Percentiles rank a stretch among this genome's conserved stretches.
phyloP scores from a whole-genome alignment of 1,140 invertebrate genomes.

The Neuroterus valhalla region DNA sequence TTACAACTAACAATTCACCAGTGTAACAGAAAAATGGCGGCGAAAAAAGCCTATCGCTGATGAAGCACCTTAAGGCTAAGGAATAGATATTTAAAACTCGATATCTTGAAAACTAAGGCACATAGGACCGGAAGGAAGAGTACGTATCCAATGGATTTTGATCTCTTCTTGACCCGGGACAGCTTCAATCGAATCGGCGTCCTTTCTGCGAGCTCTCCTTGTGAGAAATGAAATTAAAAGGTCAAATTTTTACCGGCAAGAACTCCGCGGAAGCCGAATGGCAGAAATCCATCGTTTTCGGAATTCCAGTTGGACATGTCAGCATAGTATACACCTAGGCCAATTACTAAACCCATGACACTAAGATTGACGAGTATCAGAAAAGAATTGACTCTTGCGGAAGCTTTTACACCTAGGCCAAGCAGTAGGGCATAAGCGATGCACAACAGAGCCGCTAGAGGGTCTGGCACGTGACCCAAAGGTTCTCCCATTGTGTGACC shows the following conservation, averaged over 20 bases:
- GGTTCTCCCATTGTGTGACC: conserved; percentile 80
- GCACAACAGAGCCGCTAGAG: conserved; percentile 86
- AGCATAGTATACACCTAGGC: conserved; percentile 87
- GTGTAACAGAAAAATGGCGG: no score
- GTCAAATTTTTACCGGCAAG: conserved; percentile 71
- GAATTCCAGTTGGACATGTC: conserved; percentile 87
- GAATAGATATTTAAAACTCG: no score
- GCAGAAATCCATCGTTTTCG: conserved; percentile 85
- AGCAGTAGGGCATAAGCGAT: conserved; percentile 83
- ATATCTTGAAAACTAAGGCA: no score
- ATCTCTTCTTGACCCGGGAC: no score
- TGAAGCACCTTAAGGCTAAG: no score
- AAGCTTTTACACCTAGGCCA: conserved; percentile 90
- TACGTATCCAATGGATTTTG: no score
- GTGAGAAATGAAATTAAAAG: conserved; percentile 23
- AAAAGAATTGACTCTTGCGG: conserved; percentile 87
- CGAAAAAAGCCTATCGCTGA: no score
- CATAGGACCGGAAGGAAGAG: no score
- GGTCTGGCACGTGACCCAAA: conserved; percentile 86
- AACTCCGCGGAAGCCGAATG: conserved; percentile 86
- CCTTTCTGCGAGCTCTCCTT: no score
- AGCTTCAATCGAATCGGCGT: no score
- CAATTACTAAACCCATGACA: conserved; percentile 85
- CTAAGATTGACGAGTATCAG: conserved; percentile 86
- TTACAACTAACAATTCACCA: no score